phyloP scores from a whole-genome alignment of 2,113 vertebrate species.

The Aphyosemion australe region DNA sequence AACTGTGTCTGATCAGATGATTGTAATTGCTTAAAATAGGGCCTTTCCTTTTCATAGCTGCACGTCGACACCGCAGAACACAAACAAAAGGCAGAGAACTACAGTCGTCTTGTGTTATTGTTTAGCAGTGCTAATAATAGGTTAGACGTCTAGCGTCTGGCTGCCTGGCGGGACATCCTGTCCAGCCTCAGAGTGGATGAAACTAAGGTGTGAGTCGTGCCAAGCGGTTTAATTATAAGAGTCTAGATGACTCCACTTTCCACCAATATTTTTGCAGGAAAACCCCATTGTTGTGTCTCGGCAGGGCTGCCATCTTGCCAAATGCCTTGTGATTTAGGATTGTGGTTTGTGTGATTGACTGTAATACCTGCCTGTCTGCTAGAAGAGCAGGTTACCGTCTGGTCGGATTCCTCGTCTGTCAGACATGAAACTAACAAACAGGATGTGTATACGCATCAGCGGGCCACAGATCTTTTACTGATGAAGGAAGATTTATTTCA shows the following conservation, averaged over 20 bases:
- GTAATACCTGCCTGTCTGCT: slow-evolving; percentile 44
- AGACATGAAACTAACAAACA: slow-evolving; percentile 17
- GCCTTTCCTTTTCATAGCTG: slow-evolving; percentile 52
- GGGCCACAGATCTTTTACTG: no score
- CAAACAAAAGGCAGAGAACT: slow-evolving; percentile 49
- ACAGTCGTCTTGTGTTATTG: slow-evolving; percentile 48
- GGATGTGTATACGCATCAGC: neutral
- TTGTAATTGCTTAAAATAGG: slow-evolving; percentile 56
- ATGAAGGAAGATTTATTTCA: no score
- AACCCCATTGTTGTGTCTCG: slow-evolving; percentile 46
- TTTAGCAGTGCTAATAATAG: slow-evolving; percentile 68
- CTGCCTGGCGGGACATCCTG: slow-evolving; percentile 53
- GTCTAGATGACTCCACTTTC: slow-evolving; percentile 48
- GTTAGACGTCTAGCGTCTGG: slow-evolving; percentile 57
- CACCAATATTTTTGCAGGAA: slow-evolving; percentile 50
- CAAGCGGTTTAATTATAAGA: slow-evolving; percentile 57
- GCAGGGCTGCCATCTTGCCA: slow-evolving; percentile 36
- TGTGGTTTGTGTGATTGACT: slow-evolving; percentile 40
- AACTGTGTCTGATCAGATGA: slow-evolving; percentile 48
- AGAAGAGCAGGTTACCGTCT: slow-evolving; percentile 23
- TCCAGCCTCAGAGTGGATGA: slow-evolving; percentile 42
- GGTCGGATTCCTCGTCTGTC: slow-evolving; percentile 12
- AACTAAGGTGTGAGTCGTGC: slow-evolving; percentile 37
- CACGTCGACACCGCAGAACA: slow-evolving; percentile 55
- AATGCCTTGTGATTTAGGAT: slow-evolving; percentile 38